phyloP scores from a whole-genome alignment of 1,140 invertebrate species.

The Aphis craccivora region DNA sequence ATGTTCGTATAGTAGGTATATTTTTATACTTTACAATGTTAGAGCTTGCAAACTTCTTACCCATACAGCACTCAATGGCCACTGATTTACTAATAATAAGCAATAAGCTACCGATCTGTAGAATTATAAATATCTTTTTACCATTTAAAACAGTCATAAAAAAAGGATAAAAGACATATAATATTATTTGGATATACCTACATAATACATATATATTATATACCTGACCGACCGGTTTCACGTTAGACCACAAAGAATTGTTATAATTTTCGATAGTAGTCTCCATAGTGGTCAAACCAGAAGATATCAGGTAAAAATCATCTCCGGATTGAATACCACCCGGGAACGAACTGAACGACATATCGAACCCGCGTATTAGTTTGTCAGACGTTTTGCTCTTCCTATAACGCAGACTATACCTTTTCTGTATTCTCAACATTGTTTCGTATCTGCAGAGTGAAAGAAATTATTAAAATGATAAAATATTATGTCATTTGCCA shows the following conservation, averaged over 20 bases:
- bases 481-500: not conserved
- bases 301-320: conserved; percentile 78
- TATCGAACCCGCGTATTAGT: not conserved
- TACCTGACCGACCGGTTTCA: conserved; percentile 34
- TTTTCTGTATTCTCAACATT: conserved; percentile 90
- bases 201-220: not conserved
- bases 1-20: no score
- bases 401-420: conserved; percentile 81
- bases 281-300: conserved; percentile 61
- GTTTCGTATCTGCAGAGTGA: conserved; percentile 71
- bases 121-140: not conserved
- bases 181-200: not conserved
- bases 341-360: conserved; percentile 85
- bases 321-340: conserved; percentile 86
- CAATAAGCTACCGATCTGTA: not conserved
- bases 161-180: not conserved
- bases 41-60: no score
- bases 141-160: not conserved
- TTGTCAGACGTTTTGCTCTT: not conserved
- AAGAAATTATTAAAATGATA: not conserved
- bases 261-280: conserved; percentile 50
- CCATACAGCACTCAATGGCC: not conserved
- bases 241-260: conserved; percentile 36
- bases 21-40: no score
- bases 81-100: not conserved